Evolutionary conservation across 2,888 invertebrate species (phyloP), one percentile per base, ranked within the genome.

Genomic region (Acanthosepion pharaonis): DNA sequence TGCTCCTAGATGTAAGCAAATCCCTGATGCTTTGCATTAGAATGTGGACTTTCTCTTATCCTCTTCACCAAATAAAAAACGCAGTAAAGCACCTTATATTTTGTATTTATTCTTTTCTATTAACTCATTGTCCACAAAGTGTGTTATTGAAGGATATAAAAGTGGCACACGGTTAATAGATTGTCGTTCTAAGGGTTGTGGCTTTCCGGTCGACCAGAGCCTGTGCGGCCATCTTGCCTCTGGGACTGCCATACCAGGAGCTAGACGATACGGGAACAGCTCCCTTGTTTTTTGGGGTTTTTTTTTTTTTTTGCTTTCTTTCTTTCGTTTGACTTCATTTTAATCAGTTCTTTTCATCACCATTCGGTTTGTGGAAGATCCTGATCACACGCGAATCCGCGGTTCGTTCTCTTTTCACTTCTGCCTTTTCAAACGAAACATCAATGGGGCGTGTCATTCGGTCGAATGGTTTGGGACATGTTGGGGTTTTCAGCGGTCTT

Each of bases 41-140:
- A 59, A 59, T 59, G 59, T 23, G 25, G 23, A 59, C 59, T 5
- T 59, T 59, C 23, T 51, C 51, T 51, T 20, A 59, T 20, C 59
- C 5, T 23, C 20, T 20, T 5, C 20, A 59, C 20, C 20, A 0
- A 59, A 59, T 20, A 23, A 5, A 59, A 59, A 25, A 59, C 59
- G 20, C 20, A 59, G 59, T 59, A 59, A 59, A 59, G 20, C 59
- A 59, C 59, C 59, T 20, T 59, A 5, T 6, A 59, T 78, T 78
- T 78, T 78, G 8, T n/a, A n/a, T 78, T 33, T 15, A n/a, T n/a
- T 15, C 78, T 78, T 78, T 78, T n/a, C 78, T 78, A 78, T 78
- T 78, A 78, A 78, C n/a, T 78, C 78, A 78, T 78, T 78, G 78
- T 78, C 78, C 78, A 78, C 78, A 78, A 78, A 78, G 78, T 78